These are phyloP conservation scores for Lamprotornis superbus DNA, from an alignment of 2,113 vertebrate genomes.

Conservation along the genomic window DNA sequence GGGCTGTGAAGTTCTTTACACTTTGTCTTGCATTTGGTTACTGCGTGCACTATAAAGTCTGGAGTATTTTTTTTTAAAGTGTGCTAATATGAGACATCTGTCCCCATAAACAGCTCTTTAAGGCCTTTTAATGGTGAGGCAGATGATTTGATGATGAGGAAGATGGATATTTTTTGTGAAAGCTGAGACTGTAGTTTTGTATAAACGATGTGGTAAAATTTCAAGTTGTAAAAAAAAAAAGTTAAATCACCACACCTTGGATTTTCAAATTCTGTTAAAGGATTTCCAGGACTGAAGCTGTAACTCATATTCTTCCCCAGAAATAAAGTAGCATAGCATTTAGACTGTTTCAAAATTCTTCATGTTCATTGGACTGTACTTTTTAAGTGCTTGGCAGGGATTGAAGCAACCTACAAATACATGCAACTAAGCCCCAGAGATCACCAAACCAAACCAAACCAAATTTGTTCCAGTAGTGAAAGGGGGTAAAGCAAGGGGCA, in stretches of 20 bases:
- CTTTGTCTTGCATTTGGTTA: not conserved
- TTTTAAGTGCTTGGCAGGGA: not conserved
- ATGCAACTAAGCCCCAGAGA: not conserved
- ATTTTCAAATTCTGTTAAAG: not conserved
- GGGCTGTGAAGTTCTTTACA: not conserved
- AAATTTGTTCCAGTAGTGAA: not conserved
- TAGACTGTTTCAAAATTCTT: not conserved
- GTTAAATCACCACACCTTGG: not conserved
- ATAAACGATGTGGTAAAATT: not conserved
- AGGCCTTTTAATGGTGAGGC: not conserved
- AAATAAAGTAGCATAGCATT: not conserved
- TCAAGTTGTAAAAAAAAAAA: not conserved
- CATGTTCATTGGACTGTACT: not conserved
- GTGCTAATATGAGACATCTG: not conserved
- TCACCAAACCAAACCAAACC: not conserved
- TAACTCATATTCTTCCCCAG: not conserved
- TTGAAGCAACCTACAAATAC: not conserved
- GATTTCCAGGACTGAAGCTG: not conserved
- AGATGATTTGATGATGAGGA: not conserved
- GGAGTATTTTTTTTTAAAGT: not conserved
- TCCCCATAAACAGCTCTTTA: not conserved
- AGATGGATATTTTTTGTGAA: not conserved
- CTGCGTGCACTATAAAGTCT: not conserved
- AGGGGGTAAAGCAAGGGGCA: not conserved
- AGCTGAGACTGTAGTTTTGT: not conserved